Conservation (phyloP, 1,140 invertebrate species). For the Trypoxylus dichotomus region DNA sequence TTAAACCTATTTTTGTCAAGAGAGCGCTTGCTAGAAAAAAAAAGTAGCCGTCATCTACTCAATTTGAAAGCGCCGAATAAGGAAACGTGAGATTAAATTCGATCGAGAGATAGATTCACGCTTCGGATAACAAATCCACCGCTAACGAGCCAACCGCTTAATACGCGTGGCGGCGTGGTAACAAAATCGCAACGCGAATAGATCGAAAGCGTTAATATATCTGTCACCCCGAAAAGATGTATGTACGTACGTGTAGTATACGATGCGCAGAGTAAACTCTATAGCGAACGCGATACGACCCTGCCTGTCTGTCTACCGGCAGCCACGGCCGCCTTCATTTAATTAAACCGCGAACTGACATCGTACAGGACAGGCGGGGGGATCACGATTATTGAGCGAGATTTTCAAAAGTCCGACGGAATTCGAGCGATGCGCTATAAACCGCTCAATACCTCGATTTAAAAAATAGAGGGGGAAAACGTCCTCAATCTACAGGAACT, state of each 20-base stretch:
- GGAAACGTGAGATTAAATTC: background rate
- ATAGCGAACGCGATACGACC: background rate
- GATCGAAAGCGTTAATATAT: background rate
- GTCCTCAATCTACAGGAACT: too few species aligned
- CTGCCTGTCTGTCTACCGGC: background rate
- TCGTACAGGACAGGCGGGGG: background rate
- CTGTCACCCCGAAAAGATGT: background rate
- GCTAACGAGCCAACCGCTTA: background rate
- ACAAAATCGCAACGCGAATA: background rate
- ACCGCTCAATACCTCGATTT: too few species aligned
- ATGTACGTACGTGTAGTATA: background rate
- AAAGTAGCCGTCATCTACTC: too few species aligned
- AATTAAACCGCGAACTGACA: slow-evolving; percentile 37
- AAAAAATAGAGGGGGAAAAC: background rate
- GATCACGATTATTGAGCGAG: background rate
- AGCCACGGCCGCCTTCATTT: background rate
- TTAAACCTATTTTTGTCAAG: too few species aligned
- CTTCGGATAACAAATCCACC: too few species aligned
- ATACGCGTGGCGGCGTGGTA: background rate
- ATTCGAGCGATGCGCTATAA: background rate
- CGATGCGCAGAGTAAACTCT: too few species aligned
- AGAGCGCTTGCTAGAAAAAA: too few species aligned
- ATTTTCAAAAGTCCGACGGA: background rate
- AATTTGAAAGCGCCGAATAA: too few species aligned
- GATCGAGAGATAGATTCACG: too few species aligned